phyloP scores from a whole-genome alignment of 2,888 invertebrate species.

The Amblyjoppa proteus region DNA sequence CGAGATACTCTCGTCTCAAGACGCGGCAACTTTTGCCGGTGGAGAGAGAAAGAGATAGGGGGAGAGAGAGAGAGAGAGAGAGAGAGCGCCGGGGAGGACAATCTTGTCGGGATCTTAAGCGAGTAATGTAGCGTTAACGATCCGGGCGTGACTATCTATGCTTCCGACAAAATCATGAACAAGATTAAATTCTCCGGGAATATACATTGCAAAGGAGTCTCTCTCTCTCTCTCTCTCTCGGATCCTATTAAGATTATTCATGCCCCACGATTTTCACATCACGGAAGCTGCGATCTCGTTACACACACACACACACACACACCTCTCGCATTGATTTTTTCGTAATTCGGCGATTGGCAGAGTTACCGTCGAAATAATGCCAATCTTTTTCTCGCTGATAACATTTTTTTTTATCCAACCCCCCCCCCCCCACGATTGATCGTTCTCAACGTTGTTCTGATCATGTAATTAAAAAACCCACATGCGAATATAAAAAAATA shows the following conservation, averaged over 20 bases:
- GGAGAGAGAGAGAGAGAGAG: slow-evolving; percentile 3
- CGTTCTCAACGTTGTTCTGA: no score
- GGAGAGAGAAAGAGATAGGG: slow-evolving; percentile 2
- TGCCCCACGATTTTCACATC: background rate
- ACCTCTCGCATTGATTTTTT: background rate
- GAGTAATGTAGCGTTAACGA: slow-evolving; percentile 53
- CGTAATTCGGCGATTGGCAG: background rate
- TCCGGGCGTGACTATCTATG: slow-evolving; percentile 20
- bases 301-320: no score
- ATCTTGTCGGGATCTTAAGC: slow-evolving; percentile 45
- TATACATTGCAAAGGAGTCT: slow-evolving; percentile 10
- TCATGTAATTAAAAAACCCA: no score
- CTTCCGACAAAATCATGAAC: slow-evolving; percentile 30
- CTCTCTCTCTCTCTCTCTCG: background rate
- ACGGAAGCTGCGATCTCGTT: background rate
- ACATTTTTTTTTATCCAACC: no score
- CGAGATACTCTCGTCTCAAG: background rate
- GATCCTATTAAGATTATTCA: slow-evolving; percentile 49
- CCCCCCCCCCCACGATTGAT: no score
- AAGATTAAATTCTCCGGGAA: slow-evolving; percentile 39
- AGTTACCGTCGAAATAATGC: no score
- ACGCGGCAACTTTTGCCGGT: background rate
- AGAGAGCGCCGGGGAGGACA: slow-evolving; percentile 1
- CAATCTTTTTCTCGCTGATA: no score
- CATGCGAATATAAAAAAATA: no score